A percentile compares a stretch with the other conserved stretches of the same genome.
Conservation (phyloP, 1,140 invertebrate genomes). For the Araneus ventricosus region DNA sequence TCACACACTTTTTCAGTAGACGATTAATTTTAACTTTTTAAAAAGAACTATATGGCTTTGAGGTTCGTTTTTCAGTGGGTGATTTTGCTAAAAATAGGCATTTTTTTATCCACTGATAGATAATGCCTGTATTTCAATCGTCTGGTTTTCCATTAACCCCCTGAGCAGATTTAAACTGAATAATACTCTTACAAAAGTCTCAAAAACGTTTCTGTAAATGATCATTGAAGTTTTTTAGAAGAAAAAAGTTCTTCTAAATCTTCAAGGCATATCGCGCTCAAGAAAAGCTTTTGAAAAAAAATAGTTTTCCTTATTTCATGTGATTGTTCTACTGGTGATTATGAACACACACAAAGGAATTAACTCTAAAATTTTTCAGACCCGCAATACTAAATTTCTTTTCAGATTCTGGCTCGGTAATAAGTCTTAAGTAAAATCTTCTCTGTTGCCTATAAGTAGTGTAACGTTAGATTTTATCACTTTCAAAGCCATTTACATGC, state of each 20-base stretch:
- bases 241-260: not conserved
- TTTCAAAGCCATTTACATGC: too few species aligned
- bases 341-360: not conserved
- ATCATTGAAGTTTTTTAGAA: not conserved
- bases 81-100: not conserved
- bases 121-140: not conserved
- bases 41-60: not conserved
- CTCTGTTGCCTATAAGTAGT: too few species aligned
- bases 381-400: not conserved
- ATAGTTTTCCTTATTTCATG: not conserved
- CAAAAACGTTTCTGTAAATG: not conserved
- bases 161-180: not conserved
- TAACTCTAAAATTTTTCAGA: not conserved
- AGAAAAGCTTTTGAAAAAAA: not conserved
- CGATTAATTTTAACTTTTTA: constrained; percentile 31
- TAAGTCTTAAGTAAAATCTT: too few species aligned
- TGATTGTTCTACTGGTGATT: not conserved
- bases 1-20: not conserved
- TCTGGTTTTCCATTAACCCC: constrained; percentile 20
- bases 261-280: not conserved
- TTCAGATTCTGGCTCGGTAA: not conserved
- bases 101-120: not conserved
- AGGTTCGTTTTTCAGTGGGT: not conserved
- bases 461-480: too few species aligned
- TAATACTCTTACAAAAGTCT: not conserved